Base-by-base conservation (phyloP, 2,888 invertebrate species). In the Agapostemon virescens region DNA sequence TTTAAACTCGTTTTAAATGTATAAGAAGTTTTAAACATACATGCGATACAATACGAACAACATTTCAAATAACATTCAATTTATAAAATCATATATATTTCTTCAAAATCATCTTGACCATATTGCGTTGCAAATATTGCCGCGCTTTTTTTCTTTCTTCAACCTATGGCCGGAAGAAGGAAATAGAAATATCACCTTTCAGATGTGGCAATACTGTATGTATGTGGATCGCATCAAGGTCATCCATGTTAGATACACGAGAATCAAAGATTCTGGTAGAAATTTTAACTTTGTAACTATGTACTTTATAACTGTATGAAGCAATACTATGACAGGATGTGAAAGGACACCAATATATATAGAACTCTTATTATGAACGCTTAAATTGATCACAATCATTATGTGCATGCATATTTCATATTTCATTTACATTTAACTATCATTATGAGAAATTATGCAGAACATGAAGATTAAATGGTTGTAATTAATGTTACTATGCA, bases 271-370 rank as follows among this genome's bases (percentile, higher is more conserved):
- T 52, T 20, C 4, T 4, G 15, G 3, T 4, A 42, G 15, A 13
- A 40, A 13, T 40, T 40, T 40, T 13, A 40, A 1, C 40, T 40
- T 13, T 40, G 40, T n/a, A n/a, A n/a, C 40, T 40, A 40, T 40
- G 7, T 52, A 5, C 23, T 52, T 23, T 6, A n/a, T 52, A 20
- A 7, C n/a, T 36, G n/a, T 52, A 40, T 38, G 36, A 66, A 66
- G 42, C 64, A 69, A 55, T 69, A 52, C 63, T 52, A n/a, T 30
- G 61, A 13, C 26, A 69, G 52, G n/a, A 63, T 42, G 40, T 30
- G 52, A 23, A 30, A 33, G 30, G 17, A 38, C 9, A 36, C 23
- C 1, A 30, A 20, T 49, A 5, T 49, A 75, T 30, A 15, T 3
- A 17, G 20, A 42, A 63, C 52, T 30, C 55, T 55, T 55, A 36